Evolutionary conservation across 2,113 vertebrate species (phyloP).

Genomic region (Alouatta palliata): DNA sequence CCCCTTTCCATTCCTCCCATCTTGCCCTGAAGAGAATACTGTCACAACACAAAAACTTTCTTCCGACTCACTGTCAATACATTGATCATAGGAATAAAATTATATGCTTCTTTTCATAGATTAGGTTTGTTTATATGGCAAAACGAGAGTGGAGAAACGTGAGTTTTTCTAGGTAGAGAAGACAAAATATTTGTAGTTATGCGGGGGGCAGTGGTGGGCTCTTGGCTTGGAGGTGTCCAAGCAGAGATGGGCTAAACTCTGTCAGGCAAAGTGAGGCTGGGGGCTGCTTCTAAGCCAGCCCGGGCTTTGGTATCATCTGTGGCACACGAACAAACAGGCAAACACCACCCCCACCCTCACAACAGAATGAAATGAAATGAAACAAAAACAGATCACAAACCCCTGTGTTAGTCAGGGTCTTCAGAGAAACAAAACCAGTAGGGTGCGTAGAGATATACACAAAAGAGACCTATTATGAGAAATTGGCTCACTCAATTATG

Average conservation of each 20-base stretch:
- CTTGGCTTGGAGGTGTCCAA: not conserved
- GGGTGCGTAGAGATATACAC: not conserved
- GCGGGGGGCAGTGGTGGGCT: not conserved
- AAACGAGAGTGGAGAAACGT: not conserved
- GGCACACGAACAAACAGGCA: not conserved
- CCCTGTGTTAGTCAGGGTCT: not conserved
- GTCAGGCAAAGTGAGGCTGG: not conserved
- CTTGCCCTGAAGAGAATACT: not conserved
- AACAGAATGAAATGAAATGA: not conserved
- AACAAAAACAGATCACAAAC: not conserved
- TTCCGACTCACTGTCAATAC: not conserved
- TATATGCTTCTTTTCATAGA: not conserved
- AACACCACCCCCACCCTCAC: not conserved
- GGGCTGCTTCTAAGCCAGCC: not conserved
- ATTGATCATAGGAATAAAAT: not conserved
- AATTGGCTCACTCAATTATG: not conserved
- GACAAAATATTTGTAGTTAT: not conserved
- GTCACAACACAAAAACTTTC: not conserved
- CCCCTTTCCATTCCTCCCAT: not conserved
- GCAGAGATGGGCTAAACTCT: not conserved
- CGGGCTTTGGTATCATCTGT: not conserved
- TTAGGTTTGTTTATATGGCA: not conserved
- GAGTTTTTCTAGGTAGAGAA: not conserved
- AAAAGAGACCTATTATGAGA: not conserved
- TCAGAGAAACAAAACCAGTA: not conserved